A percentile compares a stretch with the other conserved stretches of the same genome.
Evolutionary conservation across 30 jellyfish, hydroid and myxozoan species (phyloP).

Genomic region (Chrysaora quinquecirrha): DNA sequence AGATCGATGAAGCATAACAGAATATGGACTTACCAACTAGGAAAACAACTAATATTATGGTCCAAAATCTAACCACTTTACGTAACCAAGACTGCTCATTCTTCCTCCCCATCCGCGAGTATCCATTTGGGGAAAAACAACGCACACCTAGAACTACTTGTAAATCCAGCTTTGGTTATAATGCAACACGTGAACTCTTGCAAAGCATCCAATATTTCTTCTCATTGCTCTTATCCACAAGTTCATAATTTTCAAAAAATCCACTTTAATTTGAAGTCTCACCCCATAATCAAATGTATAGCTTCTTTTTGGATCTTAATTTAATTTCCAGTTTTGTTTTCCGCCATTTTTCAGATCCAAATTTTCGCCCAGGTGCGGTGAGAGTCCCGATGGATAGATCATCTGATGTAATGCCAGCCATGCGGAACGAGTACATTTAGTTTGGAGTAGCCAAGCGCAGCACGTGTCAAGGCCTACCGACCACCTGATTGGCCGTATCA

Average conservation of each 20-base stretch:
- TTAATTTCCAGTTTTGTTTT: not conserved
- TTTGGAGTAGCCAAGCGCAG: conserved; percentile 70
- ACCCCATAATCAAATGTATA: not conserved
- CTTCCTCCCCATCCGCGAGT: conserved; percentile 71
- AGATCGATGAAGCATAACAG: too few species aligned
- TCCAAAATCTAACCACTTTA: conserved; percentile 36
- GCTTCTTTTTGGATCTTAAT: not conserved
- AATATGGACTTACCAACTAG: conserved; percentile 32
- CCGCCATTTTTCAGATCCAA: conserved; percentile 1
- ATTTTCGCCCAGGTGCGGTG: conserved; percentile 67
- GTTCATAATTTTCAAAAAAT: not conserved
- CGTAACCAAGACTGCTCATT: conserved; percentile 61
- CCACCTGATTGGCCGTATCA: conserved; percentile 9
- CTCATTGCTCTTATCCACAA: not conserved
- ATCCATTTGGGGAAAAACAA: conserved; percentile 33
- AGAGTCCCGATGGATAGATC: conserved; percentile 38
- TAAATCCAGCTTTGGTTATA: not conserved
- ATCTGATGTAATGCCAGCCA: conserved; percentile 75
- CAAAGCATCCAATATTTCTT: not conserved
- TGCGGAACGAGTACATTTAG: conserved; percentile 77
- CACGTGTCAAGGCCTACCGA: conserved; percentile 53
- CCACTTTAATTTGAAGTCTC: not conserved
- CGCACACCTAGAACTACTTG: not conserved
- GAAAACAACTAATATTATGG: not conserved
- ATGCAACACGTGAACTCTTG: not conserved